phyloP scores from a whole-genome alignment of 2,113 vertebrate species.

The Mastomys natalensis region DNA sequence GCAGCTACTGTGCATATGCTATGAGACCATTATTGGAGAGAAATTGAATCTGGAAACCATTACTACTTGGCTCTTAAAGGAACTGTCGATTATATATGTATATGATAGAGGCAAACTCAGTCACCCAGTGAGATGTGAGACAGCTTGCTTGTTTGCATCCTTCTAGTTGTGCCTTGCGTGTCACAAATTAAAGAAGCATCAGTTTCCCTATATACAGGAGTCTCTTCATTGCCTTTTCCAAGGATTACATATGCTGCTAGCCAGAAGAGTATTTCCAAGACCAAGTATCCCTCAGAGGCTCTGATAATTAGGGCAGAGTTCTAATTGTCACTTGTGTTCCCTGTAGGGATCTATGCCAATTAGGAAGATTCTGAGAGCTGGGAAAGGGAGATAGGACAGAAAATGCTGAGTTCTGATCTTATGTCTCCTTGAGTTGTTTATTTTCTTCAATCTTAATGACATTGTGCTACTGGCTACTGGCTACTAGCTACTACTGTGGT shows the following conservation, averaged over 20 bases:
- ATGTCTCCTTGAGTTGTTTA: background rate
- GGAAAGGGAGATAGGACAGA: background rate
- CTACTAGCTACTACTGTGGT: background rate
- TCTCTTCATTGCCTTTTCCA: background rate
- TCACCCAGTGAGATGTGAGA: background rate
- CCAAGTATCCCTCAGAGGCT: conserved; percentile 81
- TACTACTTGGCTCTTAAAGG: background rate
- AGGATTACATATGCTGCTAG: conserved; percentile 51
- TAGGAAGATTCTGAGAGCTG: conserved; percentile 72
- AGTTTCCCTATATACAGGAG: background rate
- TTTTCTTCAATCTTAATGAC: conserved; percentile 26
- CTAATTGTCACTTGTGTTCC: conserved; percentile 83
- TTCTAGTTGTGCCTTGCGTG: background rate
- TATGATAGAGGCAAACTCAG: background rate
- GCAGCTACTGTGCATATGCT: background rate
- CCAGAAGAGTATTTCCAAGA: conserved; percentile 79
- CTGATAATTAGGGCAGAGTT: conserved; percentile 85
- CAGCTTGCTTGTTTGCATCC: background rate
- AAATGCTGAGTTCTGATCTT: background rate
- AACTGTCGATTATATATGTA: background rate
- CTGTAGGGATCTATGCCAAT: conserved; percentile 84
- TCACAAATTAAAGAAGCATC: background rate
- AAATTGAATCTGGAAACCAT: background rate
- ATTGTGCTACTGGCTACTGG: background rate
- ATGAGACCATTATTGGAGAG: background rate